Conservation (phyloP, 92 coral and sea anemone species). For the Parazoanthus darwini region DNA sequence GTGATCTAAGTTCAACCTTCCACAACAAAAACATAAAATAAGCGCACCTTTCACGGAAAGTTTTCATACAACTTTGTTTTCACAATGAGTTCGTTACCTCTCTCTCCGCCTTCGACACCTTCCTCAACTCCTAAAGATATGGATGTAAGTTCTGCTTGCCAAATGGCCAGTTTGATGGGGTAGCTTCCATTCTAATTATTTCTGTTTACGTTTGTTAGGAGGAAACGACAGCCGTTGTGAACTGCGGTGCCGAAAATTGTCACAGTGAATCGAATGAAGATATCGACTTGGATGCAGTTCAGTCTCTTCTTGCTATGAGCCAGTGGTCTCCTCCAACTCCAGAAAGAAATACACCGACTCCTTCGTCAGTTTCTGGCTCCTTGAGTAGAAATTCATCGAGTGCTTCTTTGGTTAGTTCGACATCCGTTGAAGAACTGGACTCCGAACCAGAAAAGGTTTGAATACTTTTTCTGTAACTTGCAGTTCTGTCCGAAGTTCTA, state of each 20-base stretch:
- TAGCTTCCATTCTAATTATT: neutral
- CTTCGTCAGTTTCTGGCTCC: slow-evolving; percentile 77
- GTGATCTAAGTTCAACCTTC: slow-evolving; percentile 89
- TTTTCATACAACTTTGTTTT: slow-evolving; percentile 41
- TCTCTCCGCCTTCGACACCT: slow-evolving; percentile 99
- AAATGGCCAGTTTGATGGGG: neutral
- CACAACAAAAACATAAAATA: slow-evolving; percentile 45
- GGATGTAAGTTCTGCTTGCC: slow-evolving; percentile 74
- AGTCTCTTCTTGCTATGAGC: slow-evolving; percentile 97
- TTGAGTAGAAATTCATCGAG: slow-evolving; percentile 91
- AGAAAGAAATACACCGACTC: slow-evolving; percentile 83
- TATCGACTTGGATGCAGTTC: slow-evolving; percentile 96
- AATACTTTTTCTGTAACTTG: neutral
- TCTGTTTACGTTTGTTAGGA: slow-evolving; percentile 54
- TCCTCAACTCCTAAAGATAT: slow-evolving; percentile 75
- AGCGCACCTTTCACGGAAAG: slow-evolving; percentile 50
- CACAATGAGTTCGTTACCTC: slow-evolving; percentile 90
- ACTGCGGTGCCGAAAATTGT: slow-evolving; percentile 52
- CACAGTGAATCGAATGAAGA: slow-evolving; percentile 59
- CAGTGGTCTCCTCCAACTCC: slow-evolving; percentile 98
- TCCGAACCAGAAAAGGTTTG: slow-evolving; percentile 40
- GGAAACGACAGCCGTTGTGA: slow-evolving; percentile 63
- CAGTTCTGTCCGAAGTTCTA: neutral
- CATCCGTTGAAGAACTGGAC: slow-evolving; percentile 59
- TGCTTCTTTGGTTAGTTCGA: slow-evolving; percentile 81